phyloP scores from a whole-genome alignment of 2,888 invertebrate genomes.

The Galerucella pusilla region DNA sequence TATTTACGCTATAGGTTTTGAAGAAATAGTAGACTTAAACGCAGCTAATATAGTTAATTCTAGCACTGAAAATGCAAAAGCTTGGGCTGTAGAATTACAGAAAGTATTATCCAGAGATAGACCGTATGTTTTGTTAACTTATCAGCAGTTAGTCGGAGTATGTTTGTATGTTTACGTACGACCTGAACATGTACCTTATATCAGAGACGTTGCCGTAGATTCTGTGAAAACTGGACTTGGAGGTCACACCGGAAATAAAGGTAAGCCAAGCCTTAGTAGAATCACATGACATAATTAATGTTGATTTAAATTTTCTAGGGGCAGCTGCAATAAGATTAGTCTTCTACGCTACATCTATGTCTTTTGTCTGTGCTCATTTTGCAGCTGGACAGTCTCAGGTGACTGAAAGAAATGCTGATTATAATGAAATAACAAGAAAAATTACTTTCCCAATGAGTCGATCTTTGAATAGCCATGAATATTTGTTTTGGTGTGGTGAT shows the following conservation, averaged over 20 bases:
- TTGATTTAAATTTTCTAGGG: conserved; percentile 66
- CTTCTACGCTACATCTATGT: conserved; percentile 91
- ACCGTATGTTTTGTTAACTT: conserved; percentile 90
- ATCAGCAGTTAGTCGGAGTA: conserved; percentile 96
- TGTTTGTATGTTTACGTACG: conserved; percentile 95
- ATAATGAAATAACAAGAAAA: conserved; percentile 93
- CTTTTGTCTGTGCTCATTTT: conserved; percentile 99
- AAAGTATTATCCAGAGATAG: conserved; percentile 87
- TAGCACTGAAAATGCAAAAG: conserved; percentile 90
- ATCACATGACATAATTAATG: background rate
- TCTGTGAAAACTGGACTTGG: conserved; percentile 98
- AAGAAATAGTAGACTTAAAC: conserved; percentile 99
- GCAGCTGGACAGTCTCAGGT: conserved; percentile 99
- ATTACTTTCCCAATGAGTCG: conserved; percentile 92
- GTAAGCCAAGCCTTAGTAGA: conserved; percentile 12
- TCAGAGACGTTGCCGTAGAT: conserved; percentile 94
- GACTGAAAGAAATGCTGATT: conserved; percentile 95
- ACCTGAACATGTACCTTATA: conserved; percentile 87
- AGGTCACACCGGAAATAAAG: conserved; percentile 81
- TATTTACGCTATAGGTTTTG: conserved; percentile 97
- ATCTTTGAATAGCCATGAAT: conserved; percentile 94
- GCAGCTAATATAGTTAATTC: conserved; percentile 98
- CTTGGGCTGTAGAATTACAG: conserved; percentile 95
- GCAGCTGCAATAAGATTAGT: conserved; percentile 93
- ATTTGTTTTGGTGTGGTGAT: conserved; percentile 99